A percentile compares a stretch with the other conserved stretches of the same genome.
Conservation (phyloP, 2,113 vertebrate species). For the Geothlypis trichas region DNA sequence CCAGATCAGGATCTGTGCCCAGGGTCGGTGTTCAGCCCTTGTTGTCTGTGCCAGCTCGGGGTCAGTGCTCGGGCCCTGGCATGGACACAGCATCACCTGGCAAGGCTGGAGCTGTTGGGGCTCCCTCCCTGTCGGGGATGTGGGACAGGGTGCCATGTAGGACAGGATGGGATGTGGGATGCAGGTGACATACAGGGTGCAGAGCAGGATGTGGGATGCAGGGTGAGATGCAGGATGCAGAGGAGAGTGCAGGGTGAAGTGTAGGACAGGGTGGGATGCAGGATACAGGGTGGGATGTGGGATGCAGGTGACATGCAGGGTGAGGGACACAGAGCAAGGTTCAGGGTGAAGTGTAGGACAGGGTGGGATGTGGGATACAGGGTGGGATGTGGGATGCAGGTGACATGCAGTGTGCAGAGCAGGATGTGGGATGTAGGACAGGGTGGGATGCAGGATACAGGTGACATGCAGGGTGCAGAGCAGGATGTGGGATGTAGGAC, state of each 20-base stretch:
- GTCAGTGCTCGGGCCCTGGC: accelerated
- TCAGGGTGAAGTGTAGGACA: too few relatives aligned
- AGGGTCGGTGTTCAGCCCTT: accelerated
- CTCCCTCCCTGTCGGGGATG: neutral
- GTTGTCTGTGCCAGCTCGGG: accelerated
- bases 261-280: neutral
- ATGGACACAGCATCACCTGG: accelerated
- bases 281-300: neutral
- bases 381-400: neutral
- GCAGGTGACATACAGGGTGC: neutral
- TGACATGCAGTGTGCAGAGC: neutral
- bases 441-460: neutral
- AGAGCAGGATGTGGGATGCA: neutral
- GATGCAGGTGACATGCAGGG: too few relatives aligned
- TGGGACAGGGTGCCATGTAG: neutral
- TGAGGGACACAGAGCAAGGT: too few relatives aligned
- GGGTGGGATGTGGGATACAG: neutral
- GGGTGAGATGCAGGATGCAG: too few relatives aligned
- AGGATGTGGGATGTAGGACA: neutral
- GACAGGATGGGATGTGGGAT: neutral
- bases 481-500: neutral
- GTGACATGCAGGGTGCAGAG: too few relatives aligned
- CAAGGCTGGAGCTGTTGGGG: accelerated
- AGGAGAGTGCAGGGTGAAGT: too few relatives aligned
- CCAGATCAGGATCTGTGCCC: accelerated